Base-by-base conservation (phyloP, 1,140 invertebrate genomes). In the Pseudobourletiella spinata region DNA sequence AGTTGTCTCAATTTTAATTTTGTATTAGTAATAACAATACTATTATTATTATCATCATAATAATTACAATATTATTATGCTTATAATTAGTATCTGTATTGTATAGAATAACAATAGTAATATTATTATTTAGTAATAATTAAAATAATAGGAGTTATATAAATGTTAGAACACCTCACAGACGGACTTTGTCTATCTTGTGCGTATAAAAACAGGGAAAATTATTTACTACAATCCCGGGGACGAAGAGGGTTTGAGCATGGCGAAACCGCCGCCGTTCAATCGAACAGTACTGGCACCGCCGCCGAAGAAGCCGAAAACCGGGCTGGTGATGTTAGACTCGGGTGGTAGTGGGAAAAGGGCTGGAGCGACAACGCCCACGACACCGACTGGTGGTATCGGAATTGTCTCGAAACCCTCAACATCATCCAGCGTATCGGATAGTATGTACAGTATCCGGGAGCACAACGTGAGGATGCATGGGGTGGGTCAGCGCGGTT, bases 401-500 rank as follows among this genome's bases (percentile, higher is more conserved):
- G n/a, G n/a, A n/a, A n/a, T 6, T 51, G 16, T 15, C 8, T 64
- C 25, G 6, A 44, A 24, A 43, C 48, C 22, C 18, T 24, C 6
- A 8, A 24, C 39, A 2, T 24, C 39, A 1, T 43, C 46, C 3
- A 44, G 25, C 22, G 32, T 65, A 32, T 32, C 32, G n/a, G 52
- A 57, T 50, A 22, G 39, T 24, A 42, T 42, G 16, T 56, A 57
- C 52, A 55, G 22, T 6, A 48, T 48, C 44, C 57, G 8, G 29
- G 26, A 42, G 67, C 18, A 63, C 56, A 48, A 63, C 69, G 28
- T 56, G 18, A 59, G 28, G 18, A 39, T 87, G 86, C 70, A 80
- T 84, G 56, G 86, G 87, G 72, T 88, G 86, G 70, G 81, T 84
- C 68, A 79, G 79, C n/a, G 79, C 82, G 35, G 76, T 87, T 20